A percentile compares a stretch with the other conserved stretches of the same genome.
Conservation (phyloP, 1,140 invertebrate species). For the Stegodyphus dumicola region DNA sequence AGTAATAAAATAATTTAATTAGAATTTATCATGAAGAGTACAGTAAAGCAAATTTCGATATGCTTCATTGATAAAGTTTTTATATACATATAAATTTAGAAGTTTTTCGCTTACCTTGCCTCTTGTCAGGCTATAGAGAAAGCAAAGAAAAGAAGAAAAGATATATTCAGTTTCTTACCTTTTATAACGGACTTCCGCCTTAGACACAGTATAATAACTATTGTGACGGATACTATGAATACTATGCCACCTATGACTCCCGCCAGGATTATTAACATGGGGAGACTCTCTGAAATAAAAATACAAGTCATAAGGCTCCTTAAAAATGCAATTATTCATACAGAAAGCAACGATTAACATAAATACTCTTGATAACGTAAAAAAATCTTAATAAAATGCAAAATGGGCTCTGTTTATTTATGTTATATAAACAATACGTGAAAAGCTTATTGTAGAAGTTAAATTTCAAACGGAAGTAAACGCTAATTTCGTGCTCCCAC, state of each 20-base stretch:
- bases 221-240: conserved; percentile 75
- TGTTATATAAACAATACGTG: no score
- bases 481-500: no score
- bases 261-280: conserved; percentile 75
- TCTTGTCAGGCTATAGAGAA: neutral
- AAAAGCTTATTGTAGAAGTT: no score
- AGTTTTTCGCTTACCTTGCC: no score
- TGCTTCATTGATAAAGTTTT: no score
- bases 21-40: no score
- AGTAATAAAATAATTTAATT: no score
- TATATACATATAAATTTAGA: no score
- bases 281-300: conserved; percentile 73
- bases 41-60: no score
- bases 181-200: conserved; percentile 68
- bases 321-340: no score
- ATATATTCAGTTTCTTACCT: conserved; percentile 41
- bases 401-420: neutral
- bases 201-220: conserved; percentile 76
- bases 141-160: neutral
- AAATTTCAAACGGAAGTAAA: no score
- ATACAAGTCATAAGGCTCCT: conserved; percentile 61
- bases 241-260: conserved; percentile 77
- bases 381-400: neutral
- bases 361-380: neutral
- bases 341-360: no score